phyloP scores from a whole-genome alignment of 2,797 vertebrate species.

The Mareca strepera region DNA sequence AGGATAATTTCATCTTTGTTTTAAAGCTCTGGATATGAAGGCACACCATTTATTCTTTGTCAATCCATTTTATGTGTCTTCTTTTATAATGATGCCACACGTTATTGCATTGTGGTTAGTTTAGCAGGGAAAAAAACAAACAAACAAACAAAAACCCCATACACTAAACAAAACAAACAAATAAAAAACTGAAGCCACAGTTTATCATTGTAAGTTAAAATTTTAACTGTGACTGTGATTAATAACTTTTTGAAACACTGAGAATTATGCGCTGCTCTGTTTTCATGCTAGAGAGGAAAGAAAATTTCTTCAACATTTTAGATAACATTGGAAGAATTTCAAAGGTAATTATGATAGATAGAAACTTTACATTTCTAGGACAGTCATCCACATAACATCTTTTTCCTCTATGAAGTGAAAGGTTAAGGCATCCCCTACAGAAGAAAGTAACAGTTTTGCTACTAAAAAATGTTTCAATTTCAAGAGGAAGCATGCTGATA shows the following conservation, averaged over 20 bases:
- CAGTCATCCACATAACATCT: not conserved
- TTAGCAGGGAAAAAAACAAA: not conserved
- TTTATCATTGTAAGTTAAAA: not conserved
- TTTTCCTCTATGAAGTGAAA: not conserved
- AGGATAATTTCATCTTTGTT: not conserved
- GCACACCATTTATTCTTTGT: not conserved
- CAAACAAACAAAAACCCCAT: too few species aligned
- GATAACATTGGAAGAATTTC: not conserved
- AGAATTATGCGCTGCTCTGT: not conserved
- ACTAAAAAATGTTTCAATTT: not conserved
- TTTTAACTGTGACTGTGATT: not conserved
- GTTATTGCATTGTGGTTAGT: not conserved
- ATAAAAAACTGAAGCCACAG: not conserved
- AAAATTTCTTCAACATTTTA: not conserved
- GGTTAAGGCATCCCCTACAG: not conserved
- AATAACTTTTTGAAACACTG: not conserved
- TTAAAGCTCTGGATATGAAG: not conserved
- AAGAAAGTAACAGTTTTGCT: not conserved
- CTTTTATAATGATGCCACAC: not conserved
- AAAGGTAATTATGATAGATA: not conserved
- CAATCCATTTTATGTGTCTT: not conserved
- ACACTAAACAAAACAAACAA: not conserved
- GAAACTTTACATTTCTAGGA: not conserved
- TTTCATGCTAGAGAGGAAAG: not conserved
- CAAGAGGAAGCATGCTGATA: not conserved